These are phyloP conservation scores for Carassius auratus DNA, from an alignment of 2,113 vertebrate species.

Conservation along the genomic window DNA sequence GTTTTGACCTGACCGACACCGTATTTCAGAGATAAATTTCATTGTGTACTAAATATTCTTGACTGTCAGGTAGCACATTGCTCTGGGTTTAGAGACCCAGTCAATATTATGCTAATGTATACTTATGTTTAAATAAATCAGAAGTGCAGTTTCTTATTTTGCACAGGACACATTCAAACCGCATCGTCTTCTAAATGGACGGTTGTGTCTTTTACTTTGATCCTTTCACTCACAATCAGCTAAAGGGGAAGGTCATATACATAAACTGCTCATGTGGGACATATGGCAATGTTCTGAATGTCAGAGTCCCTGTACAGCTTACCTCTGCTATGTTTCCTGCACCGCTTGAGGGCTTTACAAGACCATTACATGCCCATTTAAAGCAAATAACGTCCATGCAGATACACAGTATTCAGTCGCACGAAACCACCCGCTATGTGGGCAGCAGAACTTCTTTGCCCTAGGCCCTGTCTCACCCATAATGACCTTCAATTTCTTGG, in stretches of 20 bases:
- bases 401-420: constrained; percentile 66
- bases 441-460: constrained; percentile 56
- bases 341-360: constrained; percentile 69
- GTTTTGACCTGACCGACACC: neutral
- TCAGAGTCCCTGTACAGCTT: constrained; percentile 15
- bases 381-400: constrained; percentile 71
- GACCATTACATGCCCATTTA: constrained; percentile 76
- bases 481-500: constrained; percentile 64
- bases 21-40: neutral
- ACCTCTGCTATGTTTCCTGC: constrained; percentile 63
- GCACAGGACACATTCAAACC: too few relatives aligned
- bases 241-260: constrained; percentile 25
- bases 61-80: neutral
- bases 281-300: constrained; percentile 53
- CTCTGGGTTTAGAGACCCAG: neutral
- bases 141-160: neutral
- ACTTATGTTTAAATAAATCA: neutral
- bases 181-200: too few relatives aligned
- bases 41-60: constrained; percentile 40
- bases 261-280: constrained; percentile 49
- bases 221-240: neutral
- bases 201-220: neutral
- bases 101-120: neutral
- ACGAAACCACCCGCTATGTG: constrained; percentile 61
- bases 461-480: constrained; percentile 59